Evolutionary conservation across 2,113 vertebrate species (phyloP).

Genomic region (Geococcyx californianus): DNA sequence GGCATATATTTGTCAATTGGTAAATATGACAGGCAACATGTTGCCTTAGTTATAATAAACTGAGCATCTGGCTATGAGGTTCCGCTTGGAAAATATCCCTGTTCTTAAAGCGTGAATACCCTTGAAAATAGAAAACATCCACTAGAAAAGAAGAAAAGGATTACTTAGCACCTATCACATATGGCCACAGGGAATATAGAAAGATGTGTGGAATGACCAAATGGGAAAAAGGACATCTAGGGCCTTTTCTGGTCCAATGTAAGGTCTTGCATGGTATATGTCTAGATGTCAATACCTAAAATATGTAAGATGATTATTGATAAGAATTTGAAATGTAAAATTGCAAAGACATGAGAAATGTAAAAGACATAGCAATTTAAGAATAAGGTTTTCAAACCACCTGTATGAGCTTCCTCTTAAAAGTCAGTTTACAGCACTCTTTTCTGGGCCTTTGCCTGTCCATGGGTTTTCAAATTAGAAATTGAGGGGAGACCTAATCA

Average conservation of each 20-base stretch:
- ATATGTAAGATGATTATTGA: not conserved
- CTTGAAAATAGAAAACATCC: not conserved
- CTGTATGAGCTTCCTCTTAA: not conserved
- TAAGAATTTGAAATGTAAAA: not conserved
- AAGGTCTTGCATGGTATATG: not conserved
- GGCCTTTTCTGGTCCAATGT: not conserved
- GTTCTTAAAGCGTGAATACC: not conserved
- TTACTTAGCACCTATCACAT: not conserved
- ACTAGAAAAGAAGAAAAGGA: not conserved
- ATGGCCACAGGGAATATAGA: not conserved
- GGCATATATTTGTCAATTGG: rapidly evolving
- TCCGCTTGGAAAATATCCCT: not conserved
- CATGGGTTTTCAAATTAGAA: not conserved
- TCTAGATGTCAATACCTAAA: not conserved
- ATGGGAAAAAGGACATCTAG: not conserved
- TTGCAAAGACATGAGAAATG: not conserved
- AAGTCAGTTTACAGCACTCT: not conserved
- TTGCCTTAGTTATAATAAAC: not conserved
- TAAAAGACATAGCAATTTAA: not conserved
- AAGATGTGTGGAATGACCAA: not conserved
- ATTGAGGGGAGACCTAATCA: too few species aligned
- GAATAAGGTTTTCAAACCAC: not conserved
- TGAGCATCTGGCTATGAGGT: not conserved
- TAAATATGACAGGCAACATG: not conserved
- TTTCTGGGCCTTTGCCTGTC: not conserved